These are phyloP conservation scores for Ophion costatus DNA, from an alignment of 2,888 invertebrate species.

Conservation along the genomic window DNA sequence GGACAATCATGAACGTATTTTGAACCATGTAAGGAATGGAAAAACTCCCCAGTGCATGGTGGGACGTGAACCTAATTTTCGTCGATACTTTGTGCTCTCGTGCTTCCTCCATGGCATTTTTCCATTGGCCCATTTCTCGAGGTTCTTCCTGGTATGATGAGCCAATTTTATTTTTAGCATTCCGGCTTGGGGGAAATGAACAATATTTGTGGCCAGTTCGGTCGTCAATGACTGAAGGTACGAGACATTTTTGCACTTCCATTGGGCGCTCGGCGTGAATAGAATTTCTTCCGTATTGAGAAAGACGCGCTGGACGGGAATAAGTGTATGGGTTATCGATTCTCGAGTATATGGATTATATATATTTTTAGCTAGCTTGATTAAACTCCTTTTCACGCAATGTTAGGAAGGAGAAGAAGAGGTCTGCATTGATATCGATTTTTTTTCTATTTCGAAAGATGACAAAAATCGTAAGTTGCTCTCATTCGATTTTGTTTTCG, in stretches of 20 bases:
- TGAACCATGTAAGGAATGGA: slow-evolving; percentile 5
- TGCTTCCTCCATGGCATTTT: background rate
- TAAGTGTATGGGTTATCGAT: background rate
- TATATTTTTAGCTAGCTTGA: background rate
- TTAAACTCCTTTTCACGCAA: background rate
- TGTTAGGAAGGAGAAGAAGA: background rate
- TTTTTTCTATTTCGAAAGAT: background rate
- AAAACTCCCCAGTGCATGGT: background rate
- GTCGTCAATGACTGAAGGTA: background rate
- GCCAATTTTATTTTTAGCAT: slow-evolving; percentile 1
- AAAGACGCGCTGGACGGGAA: background rate
- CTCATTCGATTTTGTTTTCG: too few species aligned
- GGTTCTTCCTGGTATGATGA: background rate
- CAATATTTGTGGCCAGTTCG: background rate
- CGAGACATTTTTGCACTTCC: background rate
- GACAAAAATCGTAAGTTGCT: background rate
- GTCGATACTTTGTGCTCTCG: slow-evolving; percentile 15
- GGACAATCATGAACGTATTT: slow-evolving; percentile 51
- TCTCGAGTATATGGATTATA: background rate
- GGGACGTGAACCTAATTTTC: slow-evolving; percentile 34
- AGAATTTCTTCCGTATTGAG: background rate
- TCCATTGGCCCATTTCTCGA: background rate
- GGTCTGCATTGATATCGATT: background rate
- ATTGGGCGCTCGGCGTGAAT: background rate
- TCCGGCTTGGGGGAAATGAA: background rate